Conservation (phyloP, 2,113 vertebrate species). For the Chaetura pelagica region DNA sequence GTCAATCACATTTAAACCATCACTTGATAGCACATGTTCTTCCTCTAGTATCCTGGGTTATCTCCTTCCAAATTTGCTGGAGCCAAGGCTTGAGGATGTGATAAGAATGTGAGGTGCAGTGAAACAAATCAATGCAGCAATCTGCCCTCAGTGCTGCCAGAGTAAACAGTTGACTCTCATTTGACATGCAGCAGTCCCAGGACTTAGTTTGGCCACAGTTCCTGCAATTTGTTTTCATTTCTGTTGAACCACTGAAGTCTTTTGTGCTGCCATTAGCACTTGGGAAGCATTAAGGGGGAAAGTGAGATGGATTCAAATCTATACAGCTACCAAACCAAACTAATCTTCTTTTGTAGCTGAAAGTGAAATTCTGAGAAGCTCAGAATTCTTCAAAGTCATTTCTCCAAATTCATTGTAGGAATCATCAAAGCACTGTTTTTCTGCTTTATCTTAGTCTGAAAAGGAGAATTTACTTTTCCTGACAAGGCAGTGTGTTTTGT, state of each 20-base stretch:
- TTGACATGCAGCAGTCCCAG: constrained; percentile 2
- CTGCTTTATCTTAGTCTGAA: constrained; percentile 37
- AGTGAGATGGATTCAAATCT: constrained; percentile 67
- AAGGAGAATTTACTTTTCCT: constrained; percentile 35
- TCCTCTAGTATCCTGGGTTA: constrained; percentile 30
- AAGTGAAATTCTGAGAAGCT: constrained; percentile 37
- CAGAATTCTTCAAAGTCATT: constrained; percentile 43
- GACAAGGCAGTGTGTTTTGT: constrained; percentile 27
- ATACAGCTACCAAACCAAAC: constrained; percentile 41
- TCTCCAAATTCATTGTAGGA: constrained; percentile 42
- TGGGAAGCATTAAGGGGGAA: constrained; percentile 61
- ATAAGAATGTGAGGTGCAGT: constrained; percentile 26
- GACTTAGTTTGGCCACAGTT: constrained; percentile 38
- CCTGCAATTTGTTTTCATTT: constrained; percentile 70
- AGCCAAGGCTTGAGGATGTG: constrained; percentile 34
- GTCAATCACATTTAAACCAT: constrained; percentile 45
- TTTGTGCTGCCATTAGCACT: constrained; percentile 66
- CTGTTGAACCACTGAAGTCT: constrained; percentile 22
- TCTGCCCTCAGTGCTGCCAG: background rate
- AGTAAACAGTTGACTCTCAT: constrained; percentile 52
- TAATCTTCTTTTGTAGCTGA: constrained; percentile 48
- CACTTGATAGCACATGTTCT: constrained; percentile 41
- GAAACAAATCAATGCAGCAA: constrained; percentile 67
- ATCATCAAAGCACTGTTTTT: constrained; percentile 32
- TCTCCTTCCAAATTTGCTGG: constrained; percentile 30